Evolutionary conservation across 2,113 vertebrate genomes (phyloP).

Genomic region (Microcebus tavaratra): DNA sequence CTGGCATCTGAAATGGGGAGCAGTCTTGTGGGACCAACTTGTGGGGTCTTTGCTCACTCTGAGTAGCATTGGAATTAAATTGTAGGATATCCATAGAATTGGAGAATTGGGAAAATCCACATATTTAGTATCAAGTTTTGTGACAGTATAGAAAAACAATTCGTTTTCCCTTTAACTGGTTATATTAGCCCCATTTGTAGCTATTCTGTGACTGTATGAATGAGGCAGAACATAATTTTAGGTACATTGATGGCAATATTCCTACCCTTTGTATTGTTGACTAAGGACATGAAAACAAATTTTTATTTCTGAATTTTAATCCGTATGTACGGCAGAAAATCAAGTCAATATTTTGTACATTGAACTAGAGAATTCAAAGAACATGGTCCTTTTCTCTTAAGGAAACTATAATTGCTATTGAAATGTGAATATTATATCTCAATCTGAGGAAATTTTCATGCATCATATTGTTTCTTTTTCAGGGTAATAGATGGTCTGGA

Average conservation of each 20-base stretch:
- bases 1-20: background rate
- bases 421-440: slow-evolving; percentile 14
- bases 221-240: background rate
- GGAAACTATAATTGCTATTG: background rate
- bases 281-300: background rate
- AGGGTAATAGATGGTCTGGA: slow-evolving; percentile 98
- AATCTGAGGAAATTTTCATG: slow-evolving; percentile 38
- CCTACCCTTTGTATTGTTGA: background rate
- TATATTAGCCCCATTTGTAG: background rate
- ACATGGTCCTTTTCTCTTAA: background rate
- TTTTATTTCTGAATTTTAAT: slow-evolving; percentile 40
- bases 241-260: background rate
- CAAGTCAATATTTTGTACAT: background rate
- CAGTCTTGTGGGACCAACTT: background rate
- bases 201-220: background rate
- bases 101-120: background rate
- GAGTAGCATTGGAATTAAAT: background rate
- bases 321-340: background rate
- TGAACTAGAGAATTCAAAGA: background rate
- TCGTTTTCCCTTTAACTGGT: background rate
- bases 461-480: slow-evolving; percentile 56
- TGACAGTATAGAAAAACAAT: background rate
- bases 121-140: background rate
- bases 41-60: background rate
- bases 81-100: background rate